Conservation (phyloP, 53 echinoderm and acorn worm genomes). For the Zoroaster sp. region DNA sequence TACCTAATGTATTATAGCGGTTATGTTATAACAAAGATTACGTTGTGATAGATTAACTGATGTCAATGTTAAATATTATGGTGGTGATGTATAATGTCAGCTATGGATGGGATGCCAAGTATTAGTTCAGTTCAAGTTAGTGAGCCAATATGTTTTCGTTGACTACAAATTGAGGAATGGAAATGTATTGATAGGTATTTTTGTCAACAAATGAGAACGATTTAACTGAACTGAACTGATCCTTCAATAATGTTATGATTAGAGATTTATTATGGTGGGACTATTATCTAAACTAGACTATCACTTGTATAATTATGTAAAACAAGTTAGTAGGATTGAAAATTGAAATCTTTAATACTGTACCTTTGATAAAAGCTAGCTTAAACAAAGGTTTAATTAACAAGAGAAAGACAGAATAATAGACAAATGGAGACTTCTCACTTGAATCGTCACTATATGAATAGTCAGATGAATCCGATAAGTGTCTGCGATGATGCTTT, state of each 20-base stretch:
- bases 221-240: background rate
- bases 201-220: too few species aligned
- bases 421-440: background rate
- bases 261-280: background rate
- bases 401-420: background rate
- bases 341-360: background rate
- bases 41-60: too few species aligned
- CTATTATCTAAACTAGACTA: background rate
- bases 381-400: background rate
- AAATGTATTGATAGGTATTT: too few species aligned
- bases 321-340: background rate
- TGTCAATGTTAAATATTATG: too few species aligned
- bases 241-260: background rate
- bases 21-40: too few species aligned
- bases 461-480: slow-evolving; percentile 22
- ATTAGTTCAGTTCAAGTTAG: background rate
- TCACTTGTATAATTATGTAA: background rate
- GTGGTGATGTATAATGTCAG: background rate
- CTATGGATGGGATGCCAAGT: background rate
- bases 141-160: too few species aligned
- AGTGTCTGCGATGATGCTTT: slow-evolving; percentile 11
- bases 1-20: too few species aligned
- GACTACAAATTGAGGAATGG: too few species aligned
- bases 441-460: slow-evolving; percentile 24
- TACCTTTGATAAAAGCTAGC: background rate